Evolutionary conservation across 2,797 vertebrate species (phyloP), one percentile per base, ranked within the genome.

Genomic region (Sebastes itinus): DNA sequence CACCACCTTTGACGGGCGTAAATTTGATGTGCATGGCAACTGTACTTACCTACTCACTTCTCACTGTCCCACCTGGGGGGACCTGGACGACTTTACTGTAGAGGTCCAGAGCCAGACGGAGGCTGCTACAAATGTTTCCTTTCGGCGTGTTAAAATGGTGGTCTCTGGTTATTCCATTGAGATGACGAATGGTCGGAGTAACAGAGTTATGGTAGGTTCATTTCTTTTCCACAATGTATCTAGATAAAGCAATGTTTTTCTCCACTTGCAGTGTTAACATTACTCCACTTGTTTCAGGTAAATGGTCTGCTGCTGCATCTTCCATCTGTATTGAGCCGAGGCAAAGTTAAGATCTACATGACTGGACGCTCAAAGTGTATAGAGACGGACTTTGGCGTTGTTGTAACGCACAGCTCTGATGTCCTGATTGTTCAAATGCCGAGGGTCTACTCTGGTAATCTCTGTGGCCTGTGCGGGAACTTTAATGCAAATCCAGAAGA

Each of bases 21-120:
- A 7, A 6, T 95, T 93, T 62, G 87, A 95, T 73, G 94, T 96
- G 75, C 84, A 92, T 8, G 95, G 95, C n/a, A 84, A 94, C 61
- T 96, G 96, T 8, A 85, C 94, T 56, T 96, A 96, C 82, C 79
- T 88, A 2, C 59, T 92, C 18, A 75, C 83, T 6, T 87, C 79
- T 42, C 80, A 92, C 49, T 96, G 95, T 78, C 58, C 58, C 0
- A 46, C 55, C 3, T 83, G 73, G 72, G 81, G 85, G 2, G 23
- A 13, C 23, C n/a, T 70, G 30, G 59, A 86, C 5, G 59, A 79
- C 68, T 80, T 88, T 13, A 58, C 5, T 0, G 62, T 79, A 1
- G 84, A 71, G 65, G 76, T 83, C 56, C 79, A 78, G 70, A 82
- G 87, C 33, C 68, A 77, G 14, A 81, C 18, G 0, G 68, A 20